Evolutionary conservation across 2,888 invertebrate species (phyloP).

Genomic region (Mechanitis mazaeus): DNA sequence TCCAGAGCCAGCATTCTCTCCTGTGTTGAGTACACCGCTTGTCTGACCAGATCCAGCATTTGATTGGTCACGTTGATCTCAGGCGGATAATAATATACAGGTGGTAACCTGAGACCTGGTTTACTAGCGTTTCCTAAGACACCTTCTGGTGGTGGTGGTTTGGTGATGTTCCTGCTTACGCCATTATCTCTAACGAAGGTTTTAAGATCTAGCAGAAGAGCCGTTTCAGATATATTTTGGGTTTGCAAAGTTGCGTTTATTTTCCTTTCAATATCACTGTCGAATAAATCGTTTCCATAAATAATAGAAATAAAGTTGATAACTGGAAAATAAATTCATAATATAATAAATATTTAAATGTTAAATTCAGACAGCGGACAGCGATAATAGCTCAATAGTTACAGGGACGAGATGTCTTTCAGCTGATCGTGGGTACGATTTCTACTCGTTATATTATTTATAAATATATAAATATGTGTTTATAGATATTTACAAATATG

Average conservation of each 20-base stretch:
- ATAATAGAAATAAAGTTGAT: neutral
- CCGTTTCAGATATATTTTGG: constrained; percentile 23
- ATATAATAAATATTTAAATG: neutral
- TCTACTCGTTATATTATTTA: no score
- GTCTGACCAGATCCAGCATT: constrained; percentile 38
- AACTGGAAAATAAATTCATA: neutral
- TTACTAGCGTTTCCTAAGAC: neutral
- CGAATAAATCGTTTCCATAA: neutral
- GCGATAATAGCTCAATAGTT: no score
- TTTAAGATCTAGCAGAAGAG: constrained; percentile 10
- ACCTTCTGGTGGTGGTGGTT: no score
- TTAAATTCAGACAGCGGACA: no score
- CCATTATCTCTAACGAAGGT: constrained; percentile 27
- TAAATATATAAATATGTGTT: no score
- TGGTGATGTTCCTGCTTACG: neutral
- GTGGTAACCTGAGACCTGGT: neutral
- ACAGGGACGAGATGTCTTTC: no score
- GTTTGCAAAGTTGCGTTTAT: neutral
- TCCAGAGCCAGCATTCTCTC: constrained; percentile 32
- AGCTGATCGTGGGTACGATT: no score
- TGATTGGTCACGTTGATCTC: constrained; percentile 12
- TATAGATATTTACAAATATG: no score
- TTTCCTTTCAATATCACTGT: neutral
- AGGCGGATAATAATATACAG: neutral
- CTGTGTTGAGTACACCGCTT: constrained; percentile 39